A percentile compares a stretch with the other conserved stretches of the same genome.
phyloP scores from a whole-genome alignment of 1,140 invertebrate genomes.

The Drosophila pallidifrons region DNA sequence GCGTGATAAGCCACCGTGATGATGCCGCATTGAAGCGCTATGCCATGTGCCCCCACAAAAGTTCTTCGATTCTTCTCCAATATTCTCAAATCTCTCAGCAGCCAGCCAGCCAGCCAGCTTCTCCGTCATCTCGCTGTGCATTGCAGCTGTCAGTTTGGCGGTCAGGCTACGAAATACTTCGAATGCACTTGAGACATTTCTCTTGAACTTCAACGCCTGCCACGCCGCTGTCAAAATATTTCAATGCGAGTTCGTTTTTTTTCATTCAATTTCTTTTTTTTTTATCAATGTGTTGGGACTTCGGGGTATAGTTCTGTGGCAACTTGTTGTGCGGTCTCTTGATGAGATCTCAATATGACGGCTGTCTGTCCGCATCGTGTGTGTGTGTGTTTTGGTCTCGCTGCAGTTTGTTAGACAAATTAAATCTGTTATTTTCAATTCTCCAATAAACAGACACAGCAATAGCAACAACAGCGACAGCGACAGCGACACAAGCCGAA shows the following conservation, averaged over 20 bases:
- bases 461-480: neutral
- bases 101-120: neutral
- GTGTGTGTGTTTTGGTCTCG: constrained; percentile 12
- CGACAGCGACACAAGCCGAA: neutral
- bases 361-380: constrained; percentile 49
- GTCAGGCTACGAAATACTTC: constrained; percentile 67
- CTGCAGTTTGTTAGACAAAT: constrained; percentile 75
- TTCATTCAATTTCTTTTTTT: neutral
- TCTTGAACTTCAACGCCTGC: constrained; percentile 82
- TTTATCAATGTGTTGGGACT: constrained; percentile 30
- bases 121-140: constrained; percentile 27
- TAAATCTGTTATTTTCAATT: constrained; percentile 78
- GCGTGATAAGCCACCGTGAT: constrained; percentile 71
- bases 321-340: constrained; percentile 79
- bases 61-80: neutral
- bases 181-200: constrained; percentile 83
- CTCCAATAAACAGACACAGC: constrained; percentile 42
- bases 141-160: constrained; percentile 65
- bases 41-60: constrained; percentile 17
- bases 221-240: constrained; percentile 80
- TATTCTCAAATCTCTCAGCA: neutral
- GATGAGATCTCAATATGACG: constrained; percentile 83
- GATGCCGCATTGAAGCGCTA: neutral
- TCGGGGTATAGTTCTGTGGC: constrained; percentile 19
- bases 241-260: constrained; percentile 59